Evolutionary conservation across 2,888 invertebrate genomes (phyloP).

Genomic region (Drosophila kokeensis): DNA sequence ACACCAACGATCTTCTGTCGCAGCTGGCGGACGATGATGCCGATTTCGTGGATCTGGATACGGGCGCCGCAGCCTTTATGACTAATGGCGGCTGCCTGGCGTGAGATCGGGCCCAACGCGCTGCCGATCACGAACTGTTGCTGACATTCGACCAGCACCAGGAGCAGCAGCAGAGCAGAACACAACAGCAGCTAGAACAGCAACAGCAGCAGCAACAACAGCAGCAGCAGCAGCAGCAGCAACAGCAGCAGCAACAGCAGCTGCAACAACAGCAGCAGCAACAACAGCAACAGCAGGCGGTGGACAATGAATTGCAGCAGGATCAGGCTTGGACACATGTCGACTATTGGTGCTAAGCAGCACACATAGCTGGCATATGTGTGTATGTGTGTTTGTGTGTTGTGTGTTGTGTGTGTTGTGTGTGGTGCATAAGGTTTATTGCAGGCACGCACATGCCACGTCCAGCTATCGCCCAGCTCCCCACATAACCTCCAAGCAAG

Average conservation of each 20-base stretch:
- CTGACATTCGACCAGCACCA: slow-evolving; percentile 54
- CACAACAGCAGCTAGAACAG: slow-evolving; percentile 27
- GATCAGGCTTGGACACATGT: slow-evolving; percentile 70
- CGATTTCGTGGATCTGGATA: slow-evolving; percentile 85
- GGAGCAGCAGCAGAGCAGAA: slow-evolving; percentile 24
- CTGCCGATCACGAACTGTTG: slow-evolving; percentile 62
- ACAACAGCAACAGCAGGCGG: slow-evolving; percentile 12
- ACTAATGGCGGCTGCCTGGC: slow-evolving; percentile 84
- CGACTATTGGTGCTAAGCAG: slow-evolving; percentile 70
- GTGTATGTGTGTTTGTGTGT: slow-evolving; percentile 17
- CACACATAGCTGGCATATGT: slow-evolving; percentile 12
- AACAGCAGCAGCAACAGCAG: slow-evolving; percentile 35
- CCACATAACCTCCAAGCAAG: slow-evolving; percentile 1
- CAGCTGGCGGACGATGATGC: slow-evolving; percentile 82
- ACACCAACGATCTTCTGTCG: slow-evolving; percentile 82
- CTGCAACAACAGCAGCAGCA: slow-evolving; percentile 18
- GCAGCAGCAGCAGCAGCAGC: slow-evolving; percentile 33
- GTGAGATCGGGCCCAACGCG: slow-evolving; percentile 76
- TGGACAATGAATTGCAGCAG: slow-evolving; percentile 47
- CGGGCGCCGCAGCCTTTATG: slow-evolving; percentile 83
- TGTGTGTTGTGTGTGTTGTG: slow-evolving; percentile 4
- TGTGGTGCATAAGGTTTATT: background rate
- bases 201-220: slow-evolving; percentile 37
- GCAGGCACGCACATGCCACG: slow-evolving; percentile 23
- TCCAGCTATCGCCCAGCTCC: slow-evolving; percentile 8